Conservation (phyloP, 2,113 vertebrate species). For the Aepyceros melampus region DNA sequence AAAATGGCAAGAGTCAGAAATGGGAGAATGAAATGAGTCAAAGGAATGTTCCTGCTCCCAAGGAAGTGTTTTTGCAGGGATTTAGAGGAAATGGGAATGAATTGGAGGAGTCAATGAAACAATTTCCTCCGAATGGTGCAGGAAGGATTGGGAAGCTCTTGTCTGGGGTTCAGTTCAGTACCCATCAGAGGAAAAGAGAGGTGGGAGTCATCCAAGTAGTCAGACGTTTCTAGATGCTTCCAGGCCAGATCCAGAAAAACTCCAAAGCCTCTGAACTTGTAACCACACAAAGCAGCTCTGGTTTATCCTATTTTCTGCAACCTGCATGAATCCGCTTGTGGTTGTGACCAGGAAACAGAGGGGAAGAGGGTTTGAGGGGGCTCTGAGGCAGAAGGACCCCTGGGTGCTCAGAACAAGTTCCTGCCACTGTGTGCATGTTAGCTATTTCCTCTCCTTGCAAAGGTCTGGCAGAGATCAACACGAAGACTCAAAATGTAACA, state of each 20-base stretch:
- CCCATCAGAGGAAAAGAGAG: not conserved
- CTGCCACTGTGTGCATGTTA: not conserved
- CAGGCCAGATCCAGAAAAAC: not conserved
- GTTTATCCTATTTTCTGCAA: not conserved
- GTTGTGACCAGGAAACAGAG: not conserved
- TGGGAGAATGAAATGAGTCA: not conserved
- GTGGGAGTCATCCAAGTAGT: not conserved
- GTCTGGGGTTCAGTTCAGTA: not conserved
- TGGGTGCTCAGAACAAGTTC: not conserved
- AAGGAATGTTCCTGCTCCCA: not conserved
- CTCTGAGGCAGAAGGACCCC: not conserved
- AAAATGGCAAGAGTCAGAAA: not conserved
- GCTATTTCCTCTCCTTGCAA: not conserved
- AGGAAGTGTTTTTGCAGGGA: not conserved
- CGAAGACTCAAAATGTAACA: not conserved
- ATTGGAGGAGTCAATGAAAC: not conserved
- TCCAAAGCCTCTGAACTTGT: not conserved
- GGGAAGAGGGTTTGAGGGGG: not conserved
- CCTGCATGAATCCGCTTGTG: not conserved
- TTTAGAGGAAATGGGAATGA: not conserved
- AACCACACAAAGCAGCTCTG: not conserved
- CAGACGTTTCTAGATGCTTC: not conserved
- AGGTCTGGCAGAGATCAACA: not conserved
- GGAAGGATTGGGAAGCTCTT: not conserved
- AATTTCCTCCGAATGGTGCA: not conserved